Evolutionary conservation across 2,113 vertebrate species (phyloP), one percentile per base, ranked within the genome.

Genomic region (Hiodon alosoides): DNA sequence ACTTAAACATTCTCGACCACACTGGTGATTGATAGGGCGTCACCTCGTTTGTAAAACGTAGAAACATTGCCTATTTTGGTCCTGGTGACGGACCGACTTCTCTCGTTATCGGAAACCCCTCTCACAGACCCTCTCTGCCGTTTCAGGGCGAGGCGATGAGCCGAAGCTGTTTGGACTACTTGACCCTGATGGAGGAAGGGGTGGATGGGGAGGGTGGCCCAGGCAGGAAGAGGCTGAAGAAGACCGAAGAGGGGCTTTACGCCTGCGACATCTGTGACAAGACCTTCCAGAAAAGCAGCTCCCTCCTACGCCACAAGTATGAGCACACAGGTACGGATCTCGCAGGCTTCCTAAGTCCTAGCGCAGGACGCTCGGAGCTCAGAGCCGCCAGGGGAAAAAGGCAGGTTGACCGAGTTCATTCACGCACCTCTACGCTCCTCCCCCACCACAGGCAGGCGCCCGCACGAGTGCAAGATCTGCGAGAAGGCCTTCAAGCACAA

Each of bases 241-340:
- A 93, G 83, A 91, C 90, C 1, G 90, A 92, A 0, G 91, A 92
- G 74, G 92, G 92, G 6, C 84, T 93, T 57, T 94, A 93, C 6
- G 89, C 89, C 7, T 94, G 93, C 50, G 91, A 94, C 83, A 92
- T 92, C 54, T 94, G 93, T 78, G 89, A 93, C 67, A 94, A 94
- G 82, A 92, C 90, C 67, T 94, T 94, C 79, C 93, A 94, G 82
- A 94, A 94, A 81, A 93, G 93, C 86, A 94, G 93, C 83, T 94
- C 93, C 17, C 80, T 94, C 58, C 90, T 94, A 10, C 84, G 93
- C 2, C 93, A 94, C 77, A 94, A 94, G 87, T 94, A 94, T 2
- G 93, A 94, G 79, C 93, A 94, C 85, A 94, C 92, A 84, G 93
- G 93, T 93, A 74, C 2, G 85, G n/a, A 67, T 31, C 6, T 54